phyloP scores from a whole-genome alignment of 2,113 vertebrate genomes.

The Grus americana region DNA sequence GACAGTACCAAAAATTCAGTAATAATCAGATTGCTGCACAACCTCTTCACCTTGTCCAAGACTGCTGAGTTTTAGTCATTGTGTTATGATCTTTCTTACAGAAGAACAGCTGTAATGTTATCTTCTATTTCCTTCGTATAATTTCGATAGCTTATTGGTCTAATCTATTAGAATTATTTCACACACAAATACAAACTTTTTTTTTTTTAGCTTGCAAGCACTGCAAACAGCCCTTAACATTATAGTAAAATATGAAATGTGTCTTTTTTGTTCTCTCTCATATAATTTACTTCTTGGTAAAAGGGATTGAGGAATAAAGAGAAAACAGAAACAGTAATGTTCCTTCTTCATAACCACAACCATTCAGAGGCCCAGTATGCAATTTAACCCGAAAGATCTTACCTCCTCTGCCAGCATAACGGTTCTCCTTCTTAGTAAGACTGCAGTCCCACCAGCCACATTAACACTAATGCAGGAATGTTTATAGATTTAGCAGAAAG shows the following conservation, averaged over 20 bases:
- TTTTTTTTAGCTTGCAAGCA: not conserved
- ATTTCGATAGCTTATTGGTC: not conserved
- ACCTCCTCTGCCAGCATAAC: not conserved
- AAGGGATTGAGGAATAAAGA: not conserved
- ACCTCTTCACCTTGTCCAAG: not conserved
- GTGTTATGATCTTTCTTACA: not conserved
- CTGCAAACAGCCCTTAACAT: not conserved
- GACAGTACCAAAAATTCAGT: not conserved
- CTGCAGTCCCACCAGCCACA: not conserved
- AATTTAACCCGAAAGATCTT: not conserved
- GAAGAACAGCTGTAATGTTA: not conserved
- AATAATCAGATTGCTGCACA: not conserved
- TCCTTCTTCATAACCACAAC: not conserved
- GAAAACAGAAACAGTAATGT: not conserved
- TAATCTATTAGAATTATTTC: not conserved
- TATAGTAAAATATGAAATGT: not conserved
- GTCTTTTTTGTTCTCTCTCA: not conserved
- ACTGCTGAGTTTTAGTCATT: not conserved
- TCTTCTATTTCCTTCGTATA: not conserved
- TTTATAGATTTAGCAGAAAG: not conserved
- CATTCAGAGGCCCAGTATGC: not conserved
- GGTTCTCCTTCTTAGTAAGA: not conserved
- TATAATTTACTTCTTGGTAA: not conserved
- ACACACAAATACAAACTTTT: not conserved
- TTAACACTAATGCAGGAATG: not conserved